Conservation (phyloP, 2,113 vertebrate species). For the Neolamprologus toae region DNA sequence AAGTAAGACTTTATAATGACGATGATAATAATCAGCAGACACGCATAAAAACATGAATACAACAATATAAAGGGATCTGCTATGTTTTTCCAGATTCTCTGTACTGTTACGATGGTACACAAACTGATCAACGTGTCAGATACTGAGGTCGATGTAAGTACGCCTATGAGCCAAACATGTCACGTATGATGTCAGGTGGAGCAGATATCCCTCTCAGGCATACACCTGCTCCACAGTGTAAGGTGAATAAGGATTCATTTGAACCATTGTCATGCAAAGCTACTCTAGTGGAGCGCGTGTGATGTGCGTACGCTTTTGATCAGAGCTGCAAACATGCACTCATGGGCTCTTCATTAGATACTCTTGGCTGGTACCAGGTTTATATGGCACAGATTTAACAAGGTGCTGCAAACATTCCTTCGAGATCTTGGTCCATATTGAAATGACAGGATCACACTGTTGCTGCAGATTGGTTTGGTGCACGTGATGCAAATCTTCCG, state of each 20-base stretch:
- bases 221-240: neutral
- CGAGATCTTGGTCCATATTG: neutral
- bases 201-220: neutral
- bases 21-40: neutral
- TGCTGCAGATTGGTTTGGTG: neutral
- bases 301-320: neutral
- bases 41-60: neutral
- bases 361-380: neutral
- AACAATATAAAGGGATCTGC: neutral
- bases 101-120: neutral
- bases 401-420: neutral
- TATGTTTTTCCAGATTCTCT: neutral
- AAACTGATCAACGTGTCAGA: neutral
- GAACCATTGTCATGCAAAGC: neutral
- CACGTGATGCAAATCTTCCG: fast-evolving
- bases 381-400: neutral
- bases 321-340: neutral
- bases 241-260: neutral
- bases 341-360: neutral
- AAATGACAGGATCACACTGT: neutral
- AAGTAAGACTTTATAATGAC: neutral
- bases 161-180: neutral
- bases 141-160: neutral
- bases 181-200: neutral
- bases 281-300: fast-evolving